phyloP scores from a whole-genome alignment of 1,140 invertebrate species.

The Condylostylus longicornis region DNA sequence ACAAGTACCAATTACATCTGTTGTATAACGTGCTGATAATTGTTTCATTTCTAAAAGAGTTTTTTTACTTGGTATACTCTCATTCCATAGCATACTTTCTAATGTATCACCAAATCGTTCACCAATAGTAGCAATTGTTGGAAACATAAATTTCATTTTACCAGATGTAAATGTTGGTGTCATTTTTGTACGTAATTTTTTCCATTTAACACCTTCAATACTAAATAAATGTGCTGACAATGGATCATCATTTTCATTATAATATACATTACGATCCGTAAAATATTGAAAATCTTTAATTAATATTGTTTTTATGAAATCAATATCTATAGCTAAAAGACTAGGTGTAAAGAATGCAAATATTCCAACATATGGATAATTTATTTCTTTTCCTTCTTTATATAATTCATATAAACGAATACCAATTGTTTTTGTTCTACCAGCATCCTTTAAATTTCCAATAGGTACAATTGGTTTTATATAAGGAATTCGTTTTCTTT shows the following conservation, averaged over 20 bases:
- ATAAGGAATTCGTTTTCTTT: conserved; percentile 27
- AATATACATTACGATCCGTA: conserved; percentile 31
- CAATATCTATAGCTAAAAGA: conserved; percentile 36
- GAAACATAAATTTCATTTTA: conserved; percentile 40
- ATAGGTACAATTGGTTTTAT: conserved; percentile 21
- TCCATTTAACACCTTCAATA: conserved; percentile 35
- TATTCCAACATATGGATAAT: conserved; percentile 11
- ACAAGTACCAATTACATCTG: conserved; percentile 38
- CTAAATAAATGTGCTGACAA: conserved; percentile 33
- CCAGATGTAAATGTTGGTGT: conserved; percentile 40
- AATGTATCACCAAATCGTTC: conserved; percentile 23
- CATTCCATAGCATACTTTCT: conserved; percentile 9
- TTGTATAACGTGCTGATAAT: conserved; percentile 20
- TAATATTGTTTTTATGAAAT: conserved; percentile 42
- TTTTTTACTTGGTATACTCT: conserved; percentile 1
- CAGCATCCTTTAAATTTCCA: conserved; percentile 17
- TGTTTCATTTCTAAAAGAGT: conserved; percentile 16
- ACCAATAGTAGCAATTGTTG: conserved; percentile 22
- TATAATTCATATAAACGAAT: conserved; percentile 5
- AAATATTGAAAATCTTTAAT: conserved; percentile 41
- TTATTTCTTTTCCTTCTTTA: conserved; percentile 3
- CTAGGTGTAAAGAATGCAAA: conserved; percentile 29
- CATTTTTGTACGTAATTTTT: conserved; percentile 35
- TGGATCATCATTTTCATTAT: conserved; percentile 34
- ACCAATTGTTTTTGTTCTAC: no score